Evolutionary conservation across 2,888 invertebrate genomes (phyloP).

Genomic region (Amphipoea oculea): DNA sequence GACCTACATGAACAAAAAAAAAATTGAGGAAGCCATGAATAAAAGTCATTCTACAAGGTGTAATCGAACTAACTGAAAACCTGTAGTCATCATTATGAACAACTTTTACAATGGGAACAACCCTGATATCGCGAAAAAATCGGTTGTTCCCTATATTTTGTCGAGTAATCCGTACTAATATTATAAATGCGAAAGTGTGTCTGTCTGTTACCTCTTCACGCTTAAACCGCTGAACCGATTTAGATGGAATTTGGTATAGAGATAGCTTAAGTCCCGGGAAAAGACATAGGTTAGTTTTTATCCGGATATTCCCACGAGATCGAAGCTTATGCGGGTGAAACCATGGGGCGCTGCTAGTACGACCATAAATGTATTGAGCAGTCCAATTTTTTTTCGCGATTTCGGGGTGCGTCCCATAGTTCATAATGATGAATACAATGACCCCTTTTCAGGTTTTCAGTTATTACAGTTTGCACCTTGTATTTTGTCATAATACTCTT

Average conservation of each 20-base stretch:
- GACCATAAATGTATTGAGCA: not conserved
- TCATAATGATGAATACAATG: not conserved
- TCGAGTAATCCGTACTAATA: not conserved
- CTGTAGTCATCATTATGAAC: not conserved
- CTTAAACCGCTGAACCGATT: too few relatives aligned
- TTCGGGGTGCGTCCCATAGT: not conserved
- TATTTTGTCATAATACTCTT: not conserved
- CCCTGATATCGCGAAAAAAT: not conserved
- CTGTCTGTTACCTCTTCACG: too few relatives aligned
- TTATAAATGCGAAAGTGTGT: too few relatives aligned
- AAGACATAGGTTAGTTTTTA: too few relatives aligned
- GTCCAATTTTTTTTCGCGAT: not conserved
- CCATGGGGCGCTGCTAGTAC: not conserved
- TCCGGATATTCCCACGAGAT: too few relatives aligned
- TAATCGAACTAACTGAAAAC: not conserved
- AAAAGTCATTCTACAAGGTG: not conserved
- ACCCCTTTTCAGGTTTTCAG: not conserved
- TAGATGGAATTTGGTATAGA: too few relatives aligned
- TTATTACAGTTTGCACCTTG: not conserved
- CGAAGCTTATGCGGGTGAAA: too few relatives aligned
- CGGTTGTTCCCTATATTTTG: not conserved
- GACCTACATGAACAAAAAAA: not conserved
- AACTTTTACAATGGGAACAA: not conserved
- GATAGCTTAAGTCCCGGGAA: too few relatives aligned
- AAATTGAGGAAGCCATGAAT: slow-evolving; percentile 6